Base-by-base conservation (phyloP, 1,140 invertebrate species). In the Diabrotica undecimpunctata region DNA sequence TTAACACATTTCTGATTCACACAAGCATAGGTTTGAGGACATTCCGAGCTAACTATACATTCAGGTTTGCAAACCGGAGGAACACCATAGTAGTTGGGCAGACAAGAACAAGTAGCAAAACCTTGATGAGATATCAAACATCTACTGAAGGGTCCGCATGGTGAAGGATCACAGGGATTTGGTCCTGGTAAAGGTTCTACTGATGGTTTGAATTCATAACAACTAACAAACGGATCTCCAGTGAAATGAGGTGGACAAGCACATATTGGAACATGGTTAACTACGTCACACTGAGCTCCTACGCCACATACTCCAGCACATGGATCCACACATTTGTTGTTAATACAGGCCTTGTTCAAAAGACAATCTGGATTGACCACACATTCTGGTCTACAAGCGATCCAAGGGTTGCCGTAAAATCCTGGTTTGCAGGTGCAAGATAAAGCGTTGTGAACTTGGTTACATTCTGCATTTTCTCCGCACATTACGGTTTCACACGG, bases 51-150 rank as follows among this genome's bases (percentile, higher is more conserved):
- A 9, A 89, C 88, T 10, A 91, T 84, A 79, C 90, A 92, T 79
- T 92, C 89, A 35, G 90, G 90, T 79, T 89, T 89, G 71, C 90
- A 93, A 71, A 87, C 84, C 39, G 90, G 90, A 54, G 92, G 89
- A 68, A 87, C 83, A 52, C 93, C 93, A 75, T 85, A 87, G 73
- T 87, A 92, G 46, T 86, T 88, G 2, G 91, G 90, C 54, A 92
- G 75, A 75, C 93, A 95, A 11, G 89, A 90, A 70, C 93, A 95
- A 6, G 87, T 84, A 0, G 91, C 88, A 73, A 85, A 87, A 35
- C 90, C 90, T 75, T 89, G 82, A 64, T 79, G 77, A 7, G 87
- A 90, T 57, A 87, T 83, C 41, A 88, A 79, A 73, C 92, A 94
- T 70, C 91, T 84, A 52, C 88, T 90, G 75, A 89, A 89, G 5